Conservation (phyloP, 2,888 invertebrate genomes). For the Cheilosia vernalis region DNA sequence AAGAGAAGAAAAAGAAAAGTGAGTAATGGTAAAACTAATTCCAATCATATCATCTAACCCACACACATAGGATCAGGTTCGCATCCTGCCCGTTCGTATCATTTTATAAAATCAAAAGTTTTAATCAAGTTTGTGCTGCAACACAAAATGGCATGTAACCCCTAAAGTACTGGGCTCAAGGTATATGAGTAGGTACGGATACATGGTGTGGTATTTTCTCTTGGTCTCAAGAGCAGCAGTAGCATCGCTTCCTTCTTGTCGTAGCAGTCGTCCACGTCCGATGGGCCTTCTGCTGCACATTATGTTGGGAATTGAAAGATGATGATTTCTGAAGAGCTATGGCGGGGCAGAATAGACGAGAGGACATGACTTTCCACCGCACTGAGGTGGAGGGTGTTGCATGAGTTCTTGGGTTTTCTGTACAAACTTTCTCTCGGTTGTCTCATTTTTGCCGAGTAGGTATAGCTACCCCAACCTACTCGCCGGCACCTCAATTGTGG, state of each 20-base stretch:
- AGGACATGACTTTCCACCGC: conserved; percentile 15
- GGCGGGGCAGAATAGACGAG: conserved; percentile 13
- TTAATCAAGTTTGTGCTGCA: conserved; percentile 68
- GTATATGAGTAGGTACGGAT: neutral
- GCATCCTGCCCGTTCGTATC: conserved; percentile 62
- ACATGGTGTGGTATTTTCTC: conserved; percentile 8
- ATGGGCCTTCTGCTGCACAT: conserved; percentile 37
- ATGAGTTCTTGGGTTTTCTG: conserved; percentile 3
- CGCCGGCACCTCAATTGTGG: conserved; percentile 31
- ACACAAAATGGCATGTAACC: conserved; percentile 64
- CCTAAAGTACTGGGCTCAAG: conserved; percentile 28
- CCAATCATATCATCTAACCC: conserved; percentile 50
- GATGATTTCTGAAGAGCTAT: conserved; percentile 35
- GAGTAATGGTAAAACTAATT: conserved; percentile 51
- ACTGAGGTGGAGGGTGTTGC: neutral
- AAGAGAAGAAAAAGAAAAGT: neutral
- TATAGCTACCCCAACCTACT: neutral
- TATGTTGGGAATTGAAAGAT: conserved; percentile 51
- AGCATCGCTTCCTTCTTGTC: conserved; percentile 30
- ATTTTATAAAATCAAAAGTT: conserved; percentile 72
- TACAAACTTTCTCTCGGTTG: conserved; percentile 6
- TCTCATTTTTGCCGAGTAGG: neutral
- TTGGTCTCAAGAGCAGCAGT: conserved; percentile 36
- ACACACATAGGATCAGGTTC: conserved; percentile 31
- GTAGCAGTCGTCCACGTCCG: conserved; percentile 5